Evolutionary conservation across 2,113 vertebrate species (phyloP).

Genomic region (Mesembrinibis cayennensis): DNA sequence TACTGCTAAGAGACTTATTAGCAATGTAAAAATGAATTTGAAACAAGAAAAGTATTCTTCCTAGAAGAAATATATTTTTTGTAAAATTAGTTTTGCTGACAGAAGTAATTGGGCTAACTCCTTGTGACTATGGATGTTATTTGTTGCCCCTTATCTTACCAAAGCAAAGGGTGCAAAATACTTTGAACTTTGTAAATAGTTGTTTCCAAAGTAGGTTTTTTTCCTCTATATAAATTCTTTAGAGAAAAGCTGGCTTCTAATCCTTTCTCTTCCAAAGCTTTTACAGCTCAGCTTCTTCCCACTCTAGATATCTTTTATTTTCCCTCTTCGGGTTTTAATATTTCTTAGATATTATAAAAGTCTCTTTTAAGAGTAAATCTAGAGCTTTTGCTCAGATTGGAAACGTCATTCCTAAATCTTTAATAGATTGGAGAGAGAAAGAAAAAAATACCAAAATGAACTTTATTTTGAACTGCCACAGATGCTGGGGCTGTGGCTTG

Average conservation of each 20-base stretch:
- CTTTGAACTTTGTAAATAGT: constrained; percentile 16
- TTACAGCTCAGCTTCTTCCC: background rate
- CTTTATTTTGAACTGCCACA: background rate
- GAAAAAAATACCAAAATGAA: background rate
- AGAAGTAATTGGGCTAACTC: background rate
- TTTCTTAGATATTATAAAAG: background rate
- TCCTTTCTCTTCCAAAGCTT: background rate
- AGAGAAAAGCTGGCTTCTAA: constrained; percentile 1
- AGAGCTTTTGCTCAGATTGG: background rate
- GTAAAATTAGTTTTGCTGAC: constrained; percentile 24
- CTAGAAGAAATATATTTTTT: background rate
- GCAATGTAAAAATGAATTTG: constrained; percentile 35
- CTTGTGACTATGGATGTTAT: background rate
- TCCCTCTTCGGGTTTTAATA: background rate
- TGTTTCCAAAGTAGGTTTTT: background rate
- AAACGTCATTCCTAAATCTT: background rate
- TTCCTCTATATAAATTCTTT: background rate
- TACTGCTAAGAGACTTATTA: constrained; percentile 43
- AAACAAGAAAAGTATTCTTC: background rate
- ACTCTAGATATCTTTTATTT: background rate
- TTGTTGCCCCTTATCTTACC: background rate
- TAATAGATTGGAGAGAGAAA: background rate
- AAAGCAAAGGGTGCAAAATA: background rate
- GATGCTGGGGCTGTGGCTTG: background rate
- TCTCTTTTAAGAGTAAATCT: background rate